Conservation (phyloP, 1,140 invertebrate species). For the Maniola jurtina region DNA sequence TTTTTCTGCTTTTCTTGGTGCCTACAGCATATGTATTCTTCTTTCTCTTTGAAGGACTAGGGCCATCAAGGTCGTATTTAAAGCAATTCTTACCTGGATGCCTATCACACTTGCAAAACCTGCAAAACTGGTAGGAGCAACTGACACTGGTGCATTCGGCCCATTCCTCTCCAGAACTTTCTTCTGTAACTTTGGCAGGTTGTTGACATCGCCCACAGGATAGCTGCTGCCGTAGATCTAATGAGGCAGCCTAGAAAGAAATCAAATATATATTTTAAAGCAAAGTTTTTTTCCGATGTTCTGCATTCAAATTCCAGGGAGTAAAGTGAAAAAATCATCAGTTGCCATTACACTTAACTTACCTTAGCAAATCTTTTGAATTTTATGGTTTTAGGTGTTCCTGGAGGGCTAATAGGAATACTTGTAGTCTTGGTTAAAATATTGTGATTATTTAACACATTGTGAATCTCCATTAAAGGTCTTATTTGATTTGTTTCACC, state of each 20-base stretch:
- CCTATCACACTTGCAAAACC: slow-evolving; percentile 56
- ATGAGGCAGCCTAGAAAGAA: slow-evolving; percentile 61
- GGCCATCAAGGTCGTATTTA: slow-evolving; percentile 63
- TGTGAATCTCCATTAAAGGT: slow-evolving; percentile 63
- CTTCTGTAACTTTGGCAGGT: slow-evolving; percentile 65
- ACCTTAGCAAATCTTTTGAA: slow-evolving; percentile 76
- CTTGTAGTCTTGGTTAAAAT: slow-evolving; percentile 15
- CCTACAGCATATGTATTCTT: slow-evolving; percentile 56
- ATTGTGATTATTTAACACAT: slow-evolving; percentile 42
- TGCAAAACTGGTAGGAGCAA: slow-evolving; percentile 69
- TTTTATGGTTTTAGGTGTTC: slow-evolving; percentile 68
- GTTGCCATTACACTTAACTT: slow-evolving; percentile 16
- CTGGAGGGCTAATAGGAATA: slow-evolving; percentile 60
- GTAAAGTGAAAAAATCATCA: too few relatives aligned
- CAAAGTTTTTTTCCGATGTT: not conserved
- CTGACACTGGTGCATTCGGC: slow-evolving; percentile 57
- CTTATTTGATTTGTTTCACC: slow-evolving; percentile 32
- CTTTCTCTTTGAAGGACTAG: slow-evolving; percentile 74
- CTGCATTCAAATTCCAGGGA: too few relatives aligned
- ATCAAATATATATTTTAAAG: not conserved
- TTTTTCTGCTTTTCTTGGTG: slow-evolving; percentile 68
- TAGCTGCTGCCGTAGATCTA: slow-evolving; percentile 57
- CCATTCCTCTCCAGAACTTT: slow-evolving; percentile 66
- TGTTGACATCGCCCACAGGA: slow-evolving; percentile 63
- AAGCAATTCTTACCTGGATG: slow-evolving; percentile 62